Base-by-base conservation (phyloP, 2,797 vertebrate genomes). In the Ambastaia sidthimunki region DNA sequence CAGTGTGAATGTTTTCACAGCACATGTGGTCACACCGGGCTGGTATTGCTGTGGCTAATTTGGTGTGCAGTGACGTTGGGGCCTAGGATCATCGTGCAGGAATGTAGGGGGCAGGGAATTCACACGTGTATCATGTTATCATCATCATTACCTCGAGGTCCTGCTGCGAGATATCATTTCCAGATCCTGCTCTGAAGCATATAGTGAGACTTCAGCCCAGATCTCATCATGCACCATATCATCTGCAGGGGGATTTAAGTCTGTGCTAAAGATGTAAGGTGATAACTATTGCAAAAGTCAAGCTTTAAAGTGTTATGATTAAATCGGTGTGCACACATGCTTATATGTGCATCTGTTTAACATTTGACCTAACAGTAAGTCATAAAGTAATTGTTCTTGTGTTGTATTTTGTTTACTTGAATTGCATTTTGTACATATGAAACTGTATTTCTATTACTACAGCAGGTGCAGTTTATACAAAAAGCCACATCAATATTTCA, bases 81-180 rank as follows among this genome's bases (percentile, higher is more conserved):
- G 34, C 71, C 79, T 18, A 59, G n/a, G 60, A 78, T 73, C 52
- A 55, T 65, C 12, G 62, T 68, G 44, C 25, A 73, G 48, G 25
- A 76, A 78, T 37, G 57, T 52, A 7, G n/a, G 60, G 70, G 71
- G 68, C 76, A 59, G 57, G 72, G 78, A 87, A 78, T 71, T 83
- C 81, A 82, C 81, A 81, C 78, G 59, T 80, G 84, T 82, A 86
- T 84, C 81, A 79, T 81, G 77, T 84, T 77, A 80, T 69, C 60
- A 37, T 62, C 65, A 75, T 75, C 50, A 69, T 82, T 83, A 86
- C 76, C 70, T 80, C 74, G 63, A 74, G 18, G 65, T 16, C 71
- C 74, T 63, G n/a, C 16, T 16, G 80, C 50, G 74, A 84, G 48
- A 57, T 25, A 57, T 47, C 19, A 25, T 80, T 80, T 82, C 74